Percentiles rank a stretch among this genome's conserved stretches.
Conservation (phyloP, 2,113 vertebrate genomes). For the Hystrix cristata region DNA sequence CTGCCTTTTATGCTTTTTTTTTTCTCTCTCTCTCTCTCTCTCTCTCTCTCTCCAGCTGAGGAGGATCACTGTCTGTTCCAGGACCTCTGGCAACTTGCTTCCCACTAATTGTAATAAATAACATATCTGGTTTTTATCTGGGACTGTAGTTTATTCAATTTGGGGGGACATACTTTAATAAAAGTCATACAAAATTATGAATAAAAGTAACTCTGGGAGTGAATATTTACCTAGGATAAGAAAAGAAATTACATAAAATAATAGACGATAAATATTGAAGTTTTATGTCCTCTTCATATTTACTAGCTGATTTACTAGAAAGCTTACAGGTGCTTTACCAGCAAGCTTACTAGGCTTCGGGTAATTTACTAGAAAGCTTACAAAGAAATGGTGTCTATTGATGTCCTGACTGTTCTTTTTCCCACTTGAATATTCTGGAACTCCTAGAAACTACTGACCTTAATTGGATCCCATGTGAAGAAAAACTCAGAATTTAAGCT, state of each 20-base stretch:
- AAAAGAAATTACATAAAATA: constrained; percentile 3
- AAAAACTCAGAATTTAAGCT: background rate
- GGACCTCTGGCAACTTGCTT: constrained; percentile 6
- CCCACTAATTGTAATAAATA: background rate
- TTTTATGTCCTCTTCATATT: background rate
- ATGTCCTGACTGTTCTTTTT: background rate
- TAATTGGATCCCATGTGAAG: background rate
- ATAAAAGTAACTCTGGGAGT: constrained; percentile 20
- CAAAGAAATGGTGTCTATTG: background rate
- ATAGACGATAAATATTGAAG: background rate
- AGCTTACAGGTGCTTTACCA: background rate
- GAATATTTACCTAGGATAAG: background rate
- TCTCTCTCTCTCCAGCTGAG: background rate
- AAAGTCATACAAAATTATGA: background rate
- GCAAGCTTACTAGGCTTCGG: background rate
- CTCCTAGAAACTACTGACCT: background rate
- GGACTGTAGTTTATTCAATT: background rate
- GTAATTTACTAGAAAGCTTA: background rate
- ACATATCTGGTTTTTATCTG: background rate
- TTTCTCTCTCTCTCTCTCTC: background rate
- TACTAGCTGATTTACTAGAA: background rate
- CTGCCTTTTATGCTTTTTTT: background rate
- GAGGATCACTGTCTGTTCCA: background rate
- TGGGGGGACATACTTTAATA: background rate
- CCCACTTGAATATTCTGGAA: background rate